These are phyloP conservation scores for Monoplex corrugatus DNA, from an alignment of 2,888 invertebrate genomes.

Conservation along the genomic window DNA sequence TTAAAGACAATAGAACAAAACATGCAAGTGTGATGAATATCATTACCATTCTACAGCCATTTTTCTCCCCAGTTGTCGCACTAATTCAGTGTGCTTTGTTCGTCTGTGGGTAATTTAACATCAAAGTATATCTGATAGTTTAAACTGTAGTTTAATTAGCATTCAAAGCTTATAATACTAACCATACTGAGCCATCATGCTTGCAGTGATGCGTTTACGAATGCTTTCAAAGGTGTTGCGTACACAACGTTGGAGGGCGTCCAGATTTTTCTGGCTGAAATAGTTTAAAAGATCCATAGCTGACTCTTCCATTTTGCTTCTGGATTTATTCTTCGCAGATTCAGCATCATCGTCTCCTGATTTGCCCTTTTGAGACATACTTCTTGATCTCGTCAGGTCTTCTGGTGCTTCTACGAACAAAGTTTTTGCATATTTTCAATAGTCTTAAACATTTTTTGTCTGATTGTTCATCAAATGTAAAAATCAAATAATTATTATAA, in stretches of 20 bases:
- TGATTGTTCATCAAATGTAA: background rate
- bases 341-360: background rate
- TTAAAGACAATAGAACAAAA: too few species aligned
- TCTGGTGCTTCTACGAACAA: background rate
- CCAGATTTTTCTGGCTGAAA: constrained; percentile 94
- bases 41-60: too few species aligned
- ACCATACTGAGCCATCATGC: constrained; percentile 76
- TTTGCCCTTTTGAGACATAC: too few species aligned
- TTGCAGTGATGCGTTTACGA: constrained; percentile 85
- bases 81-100: too few species aligned
- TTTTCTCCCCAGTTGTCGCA: too few species aligned
- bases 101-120: too few species aligned
- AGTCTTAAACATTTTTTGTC: background rate
- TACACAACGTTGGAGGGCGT: constrained; percentile 93
- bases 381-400: too few species aligned
- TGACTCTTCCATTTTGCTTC: constrained; percentile 85
- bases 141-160: too few species aligned
- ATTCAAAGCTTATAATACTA: too few species aligned
- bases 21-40: too few species aligned
- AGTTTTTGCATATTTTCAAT: background rate
- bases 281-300: constrained; percentile 94
- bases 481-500: too few species aligned
- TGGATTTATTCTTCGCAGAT: background rate
- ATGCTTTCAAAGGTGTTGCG: constrained; percentile 91
- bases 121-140: too few species aligned